Percentiles rank a stretch among this genome's conserved stretches.
Evolutionary conservation across 2,888 invertebrate species (phyloP).

Genomic region (Aplocera efformata): DNA sequence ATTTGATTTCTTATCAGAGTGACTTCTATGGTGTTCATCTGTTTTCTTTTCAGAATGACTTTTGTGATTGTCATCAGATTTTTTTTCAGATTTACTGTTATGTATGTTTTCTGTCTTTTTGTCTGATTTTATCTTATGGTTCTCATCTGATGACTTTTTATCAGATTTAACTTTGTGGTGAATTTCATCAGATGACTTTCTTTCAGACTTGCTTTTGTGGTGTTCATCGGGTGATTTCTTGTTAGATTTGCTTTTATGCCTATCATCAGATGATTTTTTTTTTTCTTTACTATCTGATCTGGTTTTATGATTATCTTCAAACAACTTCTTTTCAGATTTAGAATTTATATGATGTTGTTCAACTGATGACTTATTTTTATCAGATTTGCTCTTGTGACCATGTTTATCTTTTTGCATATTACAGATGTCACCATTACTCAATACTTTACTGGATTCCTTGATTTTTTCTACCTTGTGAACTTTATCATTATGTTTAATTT

Average conservation of each 20-base stretch:
- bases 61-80: conserved; percentile 29
- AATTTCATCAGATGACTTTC: conserved; percentile 19
- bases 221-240: conserved; percentile 23
- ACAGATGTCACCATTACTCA: conserved; percentile 20
- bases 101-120: conserved; percentile 22
- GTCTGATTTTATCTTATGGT: conserved; percentile 10
- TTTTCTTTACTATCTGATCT: conserved; percentile 18
- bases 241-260: conserved; percentile 3
- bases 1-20: conserved; percentile 25
- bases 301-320: conserved; percentile 2
- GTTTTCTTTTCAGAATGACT: conserved; percentile 28
- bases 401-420: conserved; percentile 31
- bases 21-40: conserved; percentile 29
- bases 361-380: conserved; percentile 26
- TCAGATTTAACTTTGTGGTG: conserved; percentile 7
- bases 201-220: conserved; percentile 2
- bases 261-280: conserved; percentile 4
- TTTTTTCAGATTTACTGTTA: conserved; percentile 8
- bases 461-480: conserved; percentile 12
- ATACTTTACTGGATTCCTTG: conserved; percentile 31
- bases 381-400: conserved; percentile 23
- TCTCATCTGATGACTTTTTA: conserved; percentile 16
- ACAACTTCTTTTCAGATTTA: conserved; percentile 12
- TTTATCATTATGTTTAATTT: conserved; percentile 15
- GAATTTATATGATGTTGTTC: conserved; percentile 33